These are phyloP conservation scores for Euura lappo DNA, from an alignment of 1,140 invertebrate species.

Conservation along the genomic window DNA sequence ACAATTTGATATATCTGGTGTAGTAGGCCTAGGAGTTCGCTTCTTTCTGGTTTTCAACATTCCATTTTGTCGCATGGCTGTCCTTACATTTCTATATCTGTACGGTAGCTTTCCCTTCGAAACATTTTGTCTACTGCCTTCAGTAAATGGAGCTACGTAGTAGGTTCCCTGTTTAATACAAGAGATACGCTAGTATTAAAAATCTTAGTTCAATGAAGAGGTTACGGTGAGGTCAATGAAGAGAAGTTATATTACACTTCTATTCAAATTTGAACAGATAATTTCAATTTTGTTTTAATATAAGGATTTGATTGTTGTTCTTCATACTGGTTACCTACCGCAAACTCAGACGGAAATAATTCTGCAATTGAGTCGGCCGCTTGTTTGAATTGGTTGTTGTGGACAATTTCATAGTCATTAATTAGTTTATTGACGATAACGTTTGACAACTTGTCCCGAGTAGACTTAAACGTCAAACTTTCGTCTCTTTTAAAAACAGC, in stretches of 20 bases:
- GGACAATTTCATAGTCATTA: neutral
- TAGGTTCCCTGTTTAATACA: neutral
- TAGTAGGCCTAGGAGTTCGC: neutral
- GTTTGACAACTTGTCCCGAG: neutral
- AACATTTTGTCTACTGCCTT: neutral
- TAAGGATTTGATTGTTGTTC: neutral
- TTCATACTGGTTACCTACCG: neutral
- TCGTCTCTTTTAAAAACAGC: slow-evolving; percentile 1
- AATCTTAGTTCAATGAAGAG: neutral
- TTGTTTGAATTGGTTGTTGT: neutral
- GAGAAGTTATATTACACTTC: neutral
- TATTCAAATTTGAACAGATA: neutral
- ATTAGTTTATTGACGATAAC: neutral
- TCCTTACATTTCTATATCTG: neutral
- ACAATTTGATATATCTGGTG: neutral
- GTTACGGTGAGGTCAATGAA: neutral
- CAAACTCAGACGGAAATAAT: neutral
- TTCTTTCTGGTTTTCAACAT: neutral
- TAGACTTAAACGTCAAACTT: neutral
- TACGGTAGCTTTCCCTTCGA: neutral
- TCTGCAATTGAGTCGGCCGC: neutral
- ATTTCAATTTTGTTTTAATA: neutral
- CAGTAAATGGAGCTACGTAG: neutral
- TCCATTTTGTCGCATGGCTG: neutral
- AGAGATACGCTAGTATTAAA: neutral